phyloP scores from a whole-genome alignment of 2,888 invertebrate genomes.

The Xylota segnis region DNA sequence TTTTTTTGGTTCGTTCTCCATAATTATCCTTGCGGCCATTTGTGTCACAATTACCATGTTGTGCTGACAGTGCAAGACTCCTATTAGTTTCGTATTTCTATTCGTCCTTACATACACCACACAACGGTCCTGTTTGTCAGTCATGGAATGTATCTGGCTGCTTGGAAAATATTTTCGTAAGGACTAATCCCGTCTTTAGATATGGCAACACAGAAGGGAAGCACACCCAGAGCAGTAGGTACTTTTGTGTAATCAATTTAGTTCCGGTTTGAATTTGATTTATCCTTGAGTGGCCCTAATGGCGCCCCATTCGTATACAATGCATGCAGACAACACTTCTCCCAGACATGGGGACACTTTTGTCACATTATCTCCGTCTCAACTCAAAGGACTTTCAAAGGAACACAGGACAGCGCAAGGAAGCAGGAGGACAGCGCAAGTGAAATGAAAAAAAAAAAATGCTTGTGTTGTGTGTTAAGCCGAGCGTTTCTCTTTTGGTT shows the following conservation, averaged over 20 bases:
- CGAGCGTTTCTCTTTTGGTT: constrained; percentile 1
- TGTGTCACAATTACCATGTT: constrained; percentile 54
- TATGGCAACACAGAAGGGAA: constrained; percentile 22
- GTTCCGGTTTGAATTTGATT: constrained; percentile 66
- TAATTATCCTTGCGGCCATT: constrained; percentile 52
- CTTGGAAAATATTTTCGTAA: constrained; percentile 6
- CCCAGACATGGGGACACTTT: constrained; percentile 34
- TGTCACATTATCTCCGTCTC: constrained; percentile 20
- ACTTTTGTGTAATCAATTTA: constrained; percentile 59
- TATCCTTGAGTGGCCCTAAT: constrained; percentile 67
- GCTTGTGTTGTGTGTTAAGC: constrained; percentile 2
- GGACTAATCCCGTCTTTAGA: constrained; percentile 33
- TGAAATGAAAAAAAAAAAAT: constrained; percentile 4
- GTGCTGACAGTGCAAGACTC: constrained; percentile 25
- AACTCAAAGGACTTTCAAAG: constrained; percentile 14
- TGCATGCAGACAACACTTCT: neutral
- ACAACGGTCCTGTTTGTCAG: constrained; percentile 12
- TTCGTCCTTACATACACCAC: neutral
- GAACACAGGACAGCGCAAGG: neutral
- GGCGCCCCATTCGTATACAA: constrained; percentile 31
- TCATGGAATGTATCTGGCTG: neutral
- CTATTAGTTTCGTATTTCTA: constrained; percentile 3
- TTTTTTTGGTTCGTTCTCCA: constrained; percentile 1
- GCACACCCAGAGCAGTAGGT: neutral
- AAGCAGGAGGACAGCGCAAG: constrained; percentile 3